Base-by-base conservation (phyloP, 2,797 vertebrate genomes). In the Borostomias antarcticus region DNA sequence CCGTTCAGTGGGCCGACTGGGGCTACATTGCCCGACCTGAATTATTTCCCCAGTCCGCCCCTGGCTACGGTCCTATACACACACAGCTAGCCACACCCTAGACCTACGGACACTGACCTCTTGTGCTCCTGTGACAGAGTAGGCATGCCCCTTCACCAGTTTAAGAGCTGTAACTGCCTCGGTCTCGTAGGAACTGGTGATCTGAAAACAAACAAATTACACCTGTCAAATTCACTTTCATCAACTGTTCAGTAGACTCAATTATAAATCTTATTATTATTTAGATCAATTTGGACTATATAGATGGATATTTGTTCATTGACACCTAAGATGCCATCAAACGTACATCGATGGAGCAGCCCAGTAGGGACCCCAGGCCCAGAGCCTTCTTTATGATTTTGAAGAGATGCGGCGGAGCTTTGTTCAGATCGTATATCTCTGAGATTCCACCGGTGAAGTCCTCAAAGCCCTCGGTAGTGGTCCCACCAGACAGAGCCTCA, bases 371-470 rank as follows among this genome's bases (percentile, higher is more conserved):
- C 2, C 95, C 93, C 0, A 88, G 78, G 0, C 73, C 79, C 67
- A 97, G 75, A 23, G 94, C 95, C 75, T 90, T 95, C 83, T 63
- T 68, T 50, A 98, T 91, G 57, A 95, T 93, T 26, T 91, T 81
- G 64, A 93, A 97, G 29, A 98, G 85, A 2, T 91, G 79, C 0
- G 84, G 37, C 0, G 93, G 94, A 17, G 94, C 89, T 7, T 82
- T 89, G 58, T 58, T 66, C 58, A 97, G 77, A 21, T 86, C 74
- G 11, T 93, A 97, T 1, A 74, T 89, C 82, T 98, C 97, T 0
- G 93, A 89, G 26, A 98, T 95, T 29, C 96, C 96, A 3, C 96
- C 96, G 0, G 95, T 98, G 84, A 97, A 98, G 78, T 97, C 95
- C 78, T 96, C 95, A 85, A 98, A 96, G 1, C 93, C 96, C 66